These are phyloP conservation scores for Panthera tigris DNA, from an alignment of 2,113 vertebrate species.

Conservation along the genomic window DNA sequence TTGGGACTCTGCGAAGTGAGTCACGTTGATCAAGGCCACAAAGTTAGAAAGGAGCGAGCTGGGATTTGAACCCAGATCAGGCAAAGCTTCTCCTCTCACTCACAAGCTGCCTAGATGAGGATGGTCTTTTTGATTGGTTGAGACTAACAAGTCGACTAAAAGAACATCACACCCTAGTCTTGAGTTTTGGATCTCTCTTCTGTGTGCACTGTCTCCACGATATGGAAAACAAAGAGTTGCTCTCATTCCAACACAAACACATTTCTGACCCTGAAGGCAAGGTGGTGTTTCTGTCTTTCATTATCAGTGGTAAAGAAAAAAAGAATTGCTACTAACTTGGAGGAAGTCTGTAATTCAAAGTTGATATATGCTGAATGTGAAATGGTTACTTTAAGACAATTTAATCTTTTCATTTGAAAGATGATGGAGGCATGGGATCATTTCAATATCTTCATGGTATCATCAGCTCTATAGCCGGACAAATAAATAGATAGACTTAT, in stretches of 20 bases:
- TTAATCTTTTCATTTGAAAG: background rate
- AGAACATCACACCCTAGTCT: background rate
- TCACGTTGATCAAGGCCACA: background rate
- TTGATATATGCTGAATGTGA: slow-evolving; percentile 43
- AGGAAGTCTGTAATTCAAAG: slow-evolving; percentile 30
- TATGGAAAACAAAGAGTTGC: background rate
- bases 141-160: slow-evolving; percentile 33
- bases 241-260: slow-evolving; percentile 43
- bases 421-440: slow-evolving; percentile 28
- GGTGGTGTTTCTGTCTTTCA: slow-evolving; percentile 54
- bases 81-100: background rate
- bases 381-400: slow-evolving; percentile 60
- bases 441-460: slow-evolving; percentile 51
- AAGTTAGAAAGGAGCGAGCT: background rate
- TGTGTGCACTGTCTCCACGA: accelerated
- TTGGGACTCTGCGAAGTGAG: background rate
- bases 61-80: background rate
- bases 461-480: slow-evolving; percentile 68
- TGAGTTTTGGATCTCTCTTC: background rate
- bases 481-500: slow-evolving; percentile 70
- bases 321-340: background rate
- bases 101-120: background rate
- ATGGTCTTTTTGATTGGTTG: background rate
- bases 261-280: slow-evolving; percentile 38
- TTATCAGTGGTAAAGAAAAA: background rate